Conservation (phyloP, 2,888 invertebrate species). For the Aspidiotus destructor region DNA sequence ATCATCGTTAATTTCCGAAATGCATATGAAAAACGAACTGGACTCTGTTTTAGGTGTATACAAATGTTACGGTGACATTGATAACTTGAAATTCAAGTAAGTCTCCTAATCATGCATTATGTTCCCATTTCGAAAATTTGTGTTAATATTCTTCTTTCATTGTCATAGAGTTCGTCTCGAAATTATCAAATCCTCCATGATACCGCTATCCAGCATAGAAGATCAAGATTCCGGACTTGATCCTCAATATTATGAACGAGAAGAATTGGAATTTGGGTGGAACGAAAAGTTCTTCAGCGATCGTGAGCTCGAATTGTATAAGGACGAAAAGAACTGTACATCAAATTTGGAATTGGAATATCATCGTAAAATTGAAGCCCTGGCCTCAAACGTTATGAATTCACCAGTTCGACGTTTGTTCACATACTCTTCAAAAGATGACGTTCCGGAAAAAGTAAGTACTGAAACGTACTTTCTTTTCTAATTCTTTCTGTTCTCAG, state of each 20-base stretch:
- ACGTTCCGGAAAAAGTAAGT: conserved; percentile 15
- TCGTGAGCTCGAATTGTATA: conserved; percentile 17
- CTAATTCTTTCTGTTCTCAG: not conserved
- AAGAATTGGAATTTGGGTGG: conserved; percentile 28
- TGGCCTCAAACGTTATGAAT: not conserved
- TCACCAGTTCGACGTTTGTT: conserved; percentile 17
- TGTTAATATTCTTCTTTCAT: not conserved
- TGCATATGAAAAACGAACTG: conserved; percentile 25
- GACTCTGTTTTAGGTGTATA: conserved; percentile 22
- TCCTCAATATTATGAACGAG: conserved; percentile 27
- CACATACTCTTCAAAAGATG: conserved; percentile 21
- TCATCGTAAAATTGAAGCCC: conserved; percentile 6
- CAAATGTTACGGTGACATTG: conserved; percentile 21
- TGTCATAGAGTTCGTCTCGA: conserved; percentile 27
- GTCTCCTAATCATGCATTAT: not conserved
- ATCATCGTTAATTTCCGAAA: not conserved
- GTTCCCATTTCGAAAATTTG: not conserved
- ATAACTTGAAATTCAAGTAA: conserved; percentile 26
- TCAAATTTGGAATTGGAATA: conserved; percentile 18
- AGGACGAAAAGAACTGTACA: conserved; percentile 7
- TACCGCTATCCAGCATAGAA: conserved; percentile 28
- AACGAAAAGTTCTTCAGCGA: conserved; percentile 26
- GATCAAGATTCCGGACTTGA: conserved; percentile 27
- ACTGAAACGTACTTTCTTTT: not conserved
- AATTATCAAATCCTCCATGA: conserved; percentile 25